A percentile compares a stretch with the other conserved stretches of the same genome.
These are phyloP conservation scores for Ctenicera cuprea DNA, from an alignment of 2,888 invertebrate species.

Conservation along the genomic window DNA sequence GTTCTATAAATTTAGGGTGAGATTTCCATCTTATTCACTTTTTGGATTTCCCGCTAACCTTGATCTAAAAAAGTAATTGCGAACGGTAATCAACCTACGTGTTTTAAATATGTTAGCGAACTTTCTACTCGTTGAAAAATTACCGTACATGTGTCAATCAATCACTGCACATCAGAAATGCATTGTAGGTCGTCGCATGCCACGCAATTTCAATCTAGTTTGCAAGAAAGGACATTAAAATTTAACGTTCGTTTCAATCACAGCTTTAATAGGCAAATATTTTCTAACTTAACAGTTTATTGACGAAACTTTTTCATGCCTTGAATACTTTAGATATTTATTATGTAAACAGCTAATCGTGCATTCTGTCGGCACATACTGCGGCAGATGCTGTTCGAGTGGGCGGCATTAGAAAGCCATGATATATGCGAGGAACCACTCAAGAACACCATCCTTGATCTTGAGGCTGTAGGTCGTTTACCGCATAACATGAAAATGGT, in stretches of 20 bases:
- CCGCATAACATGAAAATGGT: constrained; percentile 28
- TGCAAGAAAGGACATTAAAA: not conserved
- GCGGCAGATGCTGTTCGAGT: constrained; percentile 18
- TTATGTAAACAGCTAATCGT: constrained; percentile 22
- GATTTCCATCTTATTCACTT: not conserved
- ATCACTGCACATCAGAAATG: constrained; percentile 9
- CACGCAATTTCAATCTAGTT: constrained; percentile 8
- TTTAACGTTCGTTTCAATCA: not conserved
- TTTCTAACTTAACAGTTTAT: not conserved
- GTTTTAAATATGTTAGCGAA: not conserved
- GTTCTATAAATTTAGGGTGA: too few species aligned
- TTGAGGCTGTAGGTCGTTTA: constrained; percentile 43
- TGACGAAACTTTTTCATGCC: constrained; percentile 18
- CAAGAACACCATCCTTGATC: constrained; percentile 50
- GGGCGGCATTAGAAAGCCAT: constrained; percentile 30
- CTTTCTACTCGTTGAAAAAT: not conserved
- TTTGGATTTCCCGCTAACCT: not conserved
- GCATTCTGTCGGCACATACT: not conserved
- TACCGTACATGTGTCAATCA: not conserved
- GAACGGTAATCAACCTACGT: not conserved
- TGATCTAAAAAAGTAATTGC: not conserved
- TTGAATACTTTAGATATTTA: not conserved
- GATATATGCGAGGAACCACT: constrained; percentile 1
- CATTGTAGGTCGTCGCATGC: not conserved
- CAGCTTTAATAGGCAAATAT: constrained; percentile 17